These are phyloP conservation scores for Seira musarum DNA, from an alignment of 2,888 invertebrate species.

Conservation along the genomic window DNA sequence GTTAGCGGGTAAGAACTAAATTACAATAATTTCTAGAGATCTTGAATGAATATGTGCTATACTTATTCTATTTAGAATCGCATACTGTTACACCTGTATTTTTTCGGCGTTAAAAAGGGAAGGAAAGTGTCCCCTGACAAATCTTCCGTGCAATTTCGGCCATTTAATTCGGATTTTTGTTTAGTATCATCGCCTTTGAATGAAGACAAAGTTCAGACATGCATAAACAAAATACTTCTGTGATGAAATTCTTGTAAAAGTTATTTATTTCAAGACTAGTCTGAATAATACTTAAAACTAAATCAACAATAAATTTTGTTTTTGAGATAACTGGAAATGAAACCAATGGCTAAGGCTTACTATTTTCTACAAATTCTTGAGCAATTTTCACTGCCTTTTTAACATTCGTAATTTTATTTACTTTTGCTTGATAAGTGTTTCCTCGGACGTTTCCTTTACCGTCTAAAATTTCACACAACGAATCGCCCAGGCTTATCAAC, in stretches of 20 bases:
- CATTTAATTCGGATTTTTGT: slow-evolving; percentile 65
- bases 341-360: too few species aligned
- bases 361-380: slow-evolving; percentile 76
- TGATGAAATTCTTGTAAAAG: too few species aligned
- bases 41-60: not conserved
- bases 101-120: slow-evolving; percentile 50
- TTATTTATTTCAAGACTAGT: too few species aligned
- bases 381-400: slow-evolving; percentile 76
- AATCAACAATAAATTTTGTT: too few species aligned
- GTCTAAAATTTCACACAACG: slow-evolving; percentile 80
- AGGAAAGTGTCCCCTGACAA: slow-evolving; percentile 60
- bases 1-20: slow-evolving; percentile 60
- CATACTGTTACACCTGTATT: slow-evolving; percentile 65
- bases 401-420: slow-evolving; percentile 78
- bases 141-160: slow-evolving; percentile 46
- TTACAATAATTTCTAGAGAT: slow-evolving; percentile 3
- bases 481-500: slow-evolving; percentile 72
- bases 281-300: too few species aligned
- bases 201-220: too few species aligned
- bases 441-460: slow-evolving; percentile 86
- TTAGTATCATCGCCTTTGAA: too few species aligned
- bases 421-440: slow-evolving; percentile 84
- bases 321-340: too few species aligned
- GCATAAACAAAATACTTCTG: too few species aligned
- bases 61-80: slow-evolving; percentile 45